Base-by-base conservation (phyloP, 2,113 vertebrate species). In the Proteles cristata region DNA sequence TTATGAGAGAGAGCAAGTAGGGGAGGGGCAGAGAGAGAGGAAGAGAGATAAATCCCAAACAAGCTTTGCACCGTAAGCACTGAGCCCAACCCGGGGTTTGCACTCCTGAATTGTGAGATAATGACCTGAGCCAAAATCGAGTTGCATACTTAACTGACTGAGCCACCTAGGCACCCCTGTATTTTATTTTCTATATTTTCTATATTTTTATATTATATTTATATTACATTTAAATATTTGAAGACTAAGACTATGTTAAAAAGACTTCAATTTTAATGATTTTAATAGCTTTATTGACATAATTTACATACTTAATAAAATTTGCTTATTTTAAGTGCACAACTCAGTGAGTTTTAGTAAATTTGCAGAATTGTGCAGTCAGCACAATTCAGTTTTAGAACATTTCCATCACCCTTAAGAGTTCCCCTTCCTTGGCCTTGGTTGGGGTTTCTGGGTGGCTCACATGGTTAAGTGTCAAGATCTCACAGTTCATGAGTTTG, bases 211-310 rank as follows among this genome's bases (percentile, higher is more conserved):
- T 73, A 76, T 82, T 79, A 73, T 39, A 39, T 39, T 39, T 39
- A 39, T 39, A 39, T 4, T 88, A 80, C 31, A 61, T 79, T 86
- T 93, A 89, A 89, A 94, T 69, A 33, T 89, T 90, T 95, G 25
- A 48, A 86, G 95, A 94, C 53, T 68, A 61, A 85, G 43, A 33
- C 15, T 73, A 9, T 68, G 45, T 86, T 45, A 17, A 94, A 85
- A 94, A 86, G 28, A 9, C 19, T 95, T 50, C 14, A 50, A 50
- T 50, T 50, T 89, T 82, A 80, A 84, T 95, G 25, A 81, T 63
- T 89, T 83, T 61, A 93, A 76, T 28, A 97, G 12, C 25, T 94
- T 94, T 94, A 73, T 68, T 93, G 63, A 89, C 85, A 76, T 71
- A 79, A 58, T 89, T 93, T 87, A 53, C 21, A 39, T 87, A 33